Percentiles rank a stretch among this genome's conserved stretches.
phyloP scores from a whole-genome alignment of 1,140 invertebrate genomes.

The Zaprionus africanus region DNA sequence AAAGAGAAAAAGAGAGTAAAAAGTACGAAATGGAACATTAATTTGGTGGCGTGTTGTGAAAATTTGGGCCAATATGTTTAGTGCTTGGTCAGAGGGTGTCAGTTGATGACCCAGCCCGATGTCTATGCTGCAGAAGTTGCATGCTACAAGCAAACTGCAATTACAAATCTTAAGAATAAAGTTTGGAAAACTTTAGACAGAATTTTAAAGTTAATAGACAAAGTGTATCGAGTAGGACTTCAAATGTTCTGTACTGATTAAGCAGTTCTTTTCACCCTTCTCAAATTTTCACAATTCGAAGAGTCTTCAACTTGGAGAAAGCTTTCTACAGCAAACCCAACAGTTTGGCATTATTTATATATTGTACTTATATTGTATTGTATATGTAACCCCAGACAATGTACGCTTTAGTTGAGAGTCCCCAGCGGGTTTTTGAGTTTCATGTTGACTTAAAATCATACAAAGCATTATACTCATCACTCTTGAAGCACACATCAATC shows the following conservation, averaged over 20 bases:
- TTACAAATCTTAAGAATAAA: slow-evolving; percentile 7
- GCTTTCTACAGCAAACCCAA: slow-evolving; percentile 20
- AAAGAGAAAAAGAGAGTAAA: slow-evolving; percentile 24
- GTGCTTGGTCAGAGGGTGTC: slow-evolving; percentile 20
- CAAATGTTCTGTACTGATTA: not conserved
- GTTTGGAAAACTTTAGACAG: slow-evolving; percentile 6
- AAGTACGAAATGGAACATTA: slow-evolving; percentile 37
- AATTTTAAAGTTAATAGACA: not conserved
- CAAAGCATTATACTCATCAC: slow-evolving; percentile 74
- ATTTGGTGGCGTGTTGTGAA: slow-evolving; percentile 51
- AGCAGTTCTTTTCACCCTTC: not conserved
- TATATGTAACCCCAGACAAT: slow-evolving; percentile 33
- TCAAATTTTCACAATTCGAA: slow-evolving; percentile 23
- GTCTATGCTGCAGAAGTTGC: slow-evolving; percentile 7
- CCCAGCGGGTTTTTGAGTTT: slow-evolving; percentile 47
- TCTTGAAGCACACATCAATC: slow-evolving; percentile 64
- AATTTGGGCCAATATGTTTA: slow-evolving; percentile 44
- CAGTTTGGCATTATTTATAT: slow-evolving; percentile 45
- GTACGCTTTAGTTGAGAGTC: slow-evolving; percentile 31
- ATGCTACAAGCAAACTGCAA: slow-evolving; percentile 18
- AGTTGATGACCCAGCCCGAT: slow-evolving; percentile 6
- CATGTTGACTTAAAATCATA: slow-evolving; percentile 58
- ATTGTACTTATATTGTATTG: slow-evolving; percentile 19
- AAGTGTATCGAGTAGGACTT: not conserved
- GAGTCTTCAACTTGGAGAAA: slow-evolving; percentile 34